Conservation (phyloP, 2,113 vertebrate species). For the Promerops cafer region DNA sequence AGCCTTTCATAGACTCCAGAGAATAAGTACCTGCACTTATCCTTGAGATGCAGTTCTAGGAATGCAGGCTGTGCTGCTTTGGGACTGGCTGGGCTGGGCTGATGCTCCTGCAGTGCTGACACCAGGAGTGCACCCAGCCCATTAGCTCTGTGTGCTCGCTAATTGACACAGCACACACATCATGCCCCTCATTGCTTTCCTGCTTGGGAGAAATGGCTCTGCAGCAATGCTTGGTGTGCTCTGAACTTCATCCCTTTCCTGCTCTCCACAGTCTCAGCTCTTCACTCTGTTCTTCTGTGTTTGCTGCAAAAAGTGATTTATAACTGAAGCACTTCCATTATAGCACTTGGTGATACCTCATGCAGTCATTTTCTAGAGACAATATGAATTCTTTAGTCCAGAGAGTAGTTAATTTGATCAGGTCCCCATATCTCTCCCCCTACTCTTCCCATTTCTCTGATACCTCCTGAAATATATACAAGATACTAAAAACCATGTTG, state of each 20-base stretch:
- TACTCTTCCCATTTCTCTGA: neutral
- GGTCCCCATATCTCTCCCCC: neutral
- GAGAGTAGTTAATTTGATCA: neutral
- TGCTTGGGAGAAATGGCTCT: neutral
- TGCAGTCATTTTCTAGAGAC: neutral
- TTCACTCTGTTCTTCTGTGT: neutral
- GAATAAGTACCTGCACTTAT: constrained; percentile 31
- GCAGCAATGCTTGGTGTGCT: neutral
- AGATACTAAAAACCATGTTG: neutral
- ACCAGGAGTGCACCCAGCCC: neutral
- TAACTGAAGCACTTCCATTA: neutral
- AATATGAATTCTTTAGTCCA: neutral
- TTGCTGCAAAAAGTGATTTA: neutral
- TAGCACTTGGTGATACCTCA: neutral
- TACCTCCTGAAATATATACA: neutral
- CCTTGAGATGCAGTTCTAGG: constrained; percentile 20
- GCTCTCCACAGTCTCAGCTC: neutral
- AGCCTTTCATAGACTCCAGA: neutral
- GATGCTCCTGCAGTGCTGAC: neutral
- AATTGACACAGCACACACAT: neutral
- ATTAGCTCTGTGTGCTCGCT: neutral
- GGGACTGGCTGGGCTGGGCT: neutral
- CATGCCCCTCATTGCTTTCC: neutral
- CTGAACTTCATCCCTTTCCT: neutral
- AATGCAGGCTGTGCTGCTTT: neutral